Evolutionary conservation across 2,888 invertebrate species (phyloP).

Genomic region (Colletes collaris): DNA sequence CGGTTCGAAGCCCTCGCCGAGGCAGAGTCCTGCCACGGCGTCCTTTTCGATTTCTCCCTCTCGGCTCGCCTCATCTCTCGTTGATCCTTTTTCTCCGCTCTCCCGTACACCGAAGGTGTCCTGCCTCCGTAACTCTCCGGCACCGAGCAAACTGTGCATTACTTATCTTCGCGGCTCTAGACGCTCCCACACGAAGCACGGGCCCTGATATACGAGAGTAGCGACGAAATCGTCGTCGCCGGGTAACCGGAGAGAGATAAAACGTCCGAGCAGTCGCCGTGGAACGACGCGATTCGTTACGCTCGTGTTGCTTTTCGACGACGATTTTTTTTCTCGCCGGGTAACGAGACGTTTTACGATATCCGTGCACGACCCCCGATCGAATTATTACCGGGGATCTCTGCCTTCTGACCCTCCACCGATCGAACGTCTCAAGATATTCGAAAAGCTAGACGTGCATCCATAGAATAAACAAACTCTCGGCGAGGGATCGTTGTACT

Average conservation of each 20-base stretch:
- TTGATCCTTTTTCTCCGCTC: background rate
- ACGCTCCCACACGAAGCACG: slow-evolving; percentile 51
- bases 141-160: slow-evolving; percentile 53
- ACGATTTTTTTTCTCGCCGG: slow-evolving; percentile 17
- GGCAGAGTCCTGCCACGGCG: slow-evolving; percentile 45
- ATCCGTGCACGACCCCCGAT: background rate
- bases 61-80: slow-evolving; percentile 5
- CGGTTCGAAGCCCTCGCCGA: slow-evolving; percentile 59
- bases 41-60: slow-evolving; percentile 45
- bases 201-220: slow-evolving; percentile 52
- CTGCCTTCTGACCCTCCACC: too few relatives aligned
- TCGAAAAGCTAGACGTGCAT: too few relatives aligned
- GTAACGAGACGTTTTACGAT: slow-evolving; percentile 44
- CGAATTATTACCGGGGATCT: background rate
- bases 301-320: slow-evolving; percentile 25
- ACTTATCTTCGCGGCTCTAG: slow-evolving; percentile 53
- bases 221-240: slow-evolving; percentile 40
- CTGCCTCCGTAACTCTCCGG: slow-evolving; percentile 32
- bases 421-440: too few relatives aligned
- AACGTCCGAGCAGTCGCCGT: slow-evolving; percentile 22
- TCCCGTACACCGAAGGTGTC: slow-evolving; percentile 36
- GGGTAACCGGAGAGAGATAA: slow-evolving; percentile 51
- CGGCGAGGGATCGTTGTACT: too few relatives aligned
- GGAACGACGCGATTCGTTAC: slow-evolving; percentile 34
- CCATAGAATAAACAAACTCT: too few relatives aligned